phyloP scores from a whole-genome alignment of 2,888 invertebrate genomes.

The Ectropis crepuscularia region DNA sequence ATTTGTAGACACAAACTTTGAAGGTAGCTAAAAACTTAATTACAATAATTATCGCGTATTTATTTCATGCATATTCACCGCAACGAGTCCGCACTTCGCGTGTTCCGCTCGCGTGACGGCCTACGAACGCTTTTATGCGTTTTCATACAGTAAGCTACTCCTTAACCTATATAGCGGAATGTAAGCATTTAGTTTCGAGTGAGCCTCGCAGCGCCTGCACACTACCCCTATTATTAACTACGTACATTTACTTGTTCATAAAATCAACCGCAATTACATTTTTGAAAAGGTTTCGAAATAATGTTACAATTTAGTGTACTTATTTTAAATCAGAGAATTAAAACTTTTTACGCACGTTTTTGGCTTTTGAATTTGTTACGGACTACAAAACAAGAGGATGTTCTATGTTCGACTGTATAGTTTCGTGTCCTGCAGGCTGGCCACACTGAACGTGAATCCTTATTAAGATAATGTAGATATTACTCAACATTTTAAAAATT shows the following conservation, averaged over 20 bases:
- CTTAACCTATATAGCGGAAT: slow-evolving; percentile 67
- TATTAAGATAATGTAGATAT: no score
- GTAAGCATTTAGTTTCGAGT: slow-evolving; percentile 42
- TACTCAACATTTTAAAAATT: no score
- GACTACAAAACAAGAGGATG: no score
- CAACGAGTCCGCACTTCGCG: slow-evolving; percentile 57
- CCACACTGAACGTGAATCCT: no score
- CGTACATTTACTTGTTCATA: slow-evolving; percentile 1
- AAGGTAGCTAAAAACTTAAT: neutral
- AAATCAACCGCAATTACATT: neutral
- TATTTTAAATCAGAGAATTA: no score
- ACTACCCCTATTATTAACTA: slow-evolving; percentile 9
- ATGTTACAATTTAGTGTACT: no score
- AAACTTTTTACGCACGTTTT: no score
- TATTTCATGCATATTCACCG: slow-evolving; percentile 11
- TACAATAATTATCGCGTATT: no score
- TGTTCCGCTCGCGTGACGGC: slow-evolving; percentile 68
- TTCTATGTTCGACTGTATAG: no score
- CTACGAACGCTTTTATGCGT: slow-evolving; percentile 72
- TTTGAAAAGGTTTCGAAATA: neutral
- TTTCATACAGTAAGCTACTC: slow-evolving; percentile 65
- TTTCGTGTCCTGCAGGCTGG: no score
- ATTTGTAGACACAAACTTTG: neutral
- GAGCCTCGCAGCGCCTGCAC: slow-evolving; percentile 17
- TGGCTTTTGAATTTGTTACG: no score